Evolutionary conservation across 2,888 invertebrate species (phyloP), one percentile per base, ranked within the genome.

Genomic region (Heliothis peltigera): DNA sequence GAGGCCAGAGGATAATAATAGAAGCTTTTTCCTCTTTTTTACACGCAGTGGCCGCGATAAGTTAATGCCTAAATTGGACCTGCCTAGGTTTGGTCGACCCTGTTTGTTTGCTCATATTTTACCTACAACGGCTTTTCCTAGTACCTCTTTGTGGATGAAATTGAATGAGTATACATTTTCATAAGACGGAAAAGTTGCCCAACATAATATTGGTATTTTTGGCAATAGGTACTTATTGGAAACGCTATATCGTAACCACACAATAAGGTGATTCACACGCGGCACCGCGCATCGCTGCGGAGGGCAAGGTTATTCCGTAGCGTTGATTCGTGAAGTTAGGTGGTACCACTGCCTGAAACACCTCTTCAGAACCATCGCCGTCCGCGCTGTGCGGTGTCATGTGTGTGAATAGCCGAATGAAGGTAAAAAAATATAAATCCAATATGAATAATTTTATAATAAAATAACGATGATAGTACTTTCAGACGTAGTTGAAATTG

Each of bases 1-100:
- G 56, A 51, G 43, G 47, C 15, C 46, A 22, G 18, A 54, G 44
- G 35, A 54, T 75, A 63, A 65, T 70, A 78, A 78, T 76, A 70
- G 54, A 51, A 42, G 48, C 12, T 6, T 54, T 70, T 64, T 58
- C 28, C 42, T 47, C 12, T 21, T 48, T 63, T 65, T 57, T 54
- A 22, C 39, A 47, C 25, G 15, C 19, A 7, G 21, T 25, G 28
- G 18, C 18, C 7, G 8, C 19, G 18, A 52, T 57, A 51, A 39
- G 32, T 60, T 62, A 22, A 52, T 56, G 42, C 43, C 47, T 32
- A 55, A 58, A 48, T 62, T 52, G 54, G 43, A 67, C 15, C 15
- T 2, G n/a, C 15, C 8, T 21, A 49, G 8, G 18, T 19, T 46
- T 56, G 21, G 19, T 46, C n/a, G 19, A 46, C 19, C 4, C 7